These are phyloP conservation scores for Oophaga pumilio DNA, from an alignment of 2,113 vertebrate species.

Conservation along the genomic window DNA sequence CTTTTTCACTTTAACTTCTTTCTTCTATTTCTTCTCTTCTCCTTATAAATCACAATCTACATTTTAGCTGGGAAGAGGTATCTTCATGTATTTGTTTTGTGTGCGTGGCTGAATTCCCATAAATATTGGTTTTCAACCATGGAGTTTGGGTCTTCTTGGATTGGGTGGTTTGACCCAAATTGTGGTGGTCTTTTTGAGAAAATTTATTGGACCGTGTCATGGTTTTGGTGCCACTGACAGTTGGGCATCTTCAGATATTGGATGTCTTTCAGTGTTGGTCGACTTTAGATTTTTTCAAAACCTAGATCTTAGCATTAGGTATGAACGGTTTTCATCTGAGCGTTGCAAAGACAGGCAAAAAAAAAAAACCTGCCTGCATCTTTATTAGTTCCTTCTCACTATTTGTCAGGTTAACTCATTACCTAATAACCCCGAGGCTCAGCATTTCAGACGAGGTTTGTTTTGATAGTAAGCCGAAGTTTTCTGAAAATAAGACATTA, in stretches of 20 bases:
- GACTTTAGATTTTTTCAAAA: background rate
- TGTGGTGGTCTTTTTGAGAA: background rate
- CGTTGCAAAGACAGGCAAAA: constrained; percentile 12
- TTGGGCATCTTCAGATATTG: background rate
- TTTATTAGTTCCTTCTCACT: constrained; percentile 41
- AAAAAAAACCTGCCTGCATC: background rate
- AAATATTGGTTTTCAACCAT: background rate
- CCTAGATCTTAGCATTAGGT: background rate
- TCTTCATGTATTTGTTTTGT: background rate
- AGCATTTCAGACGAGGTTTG: constrained; percentile 50
- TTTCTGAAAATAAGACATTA: constrained; percentile 46
- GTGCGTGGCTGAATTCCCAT: background rate
- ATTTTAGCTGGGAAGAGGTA: background rate
- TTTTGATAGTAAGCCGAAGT: constrained; percentile 54
- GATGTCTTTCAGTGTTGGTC: background rate
- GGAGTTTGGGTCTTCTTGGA: background rate
- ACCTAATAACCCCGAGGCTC: constrained; percentile 54
- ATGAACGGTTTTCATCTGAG: background rate
- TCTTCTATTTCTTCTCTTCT: constrained; percentile 24
- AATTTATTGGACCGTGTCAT: background rate
- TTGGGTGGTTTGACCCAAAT: background rate
- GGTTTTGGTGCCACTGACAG: background rate
- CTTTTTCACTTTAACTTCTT: constrained; percentile 31
- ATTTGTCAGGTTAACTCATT: constrained; percentile 54
- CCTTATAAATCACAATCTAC: constrained; percentile 32